Conservation (phyloP, 2,113 vertebrate genomes). For the Dolichotis patagonum region DNA sequence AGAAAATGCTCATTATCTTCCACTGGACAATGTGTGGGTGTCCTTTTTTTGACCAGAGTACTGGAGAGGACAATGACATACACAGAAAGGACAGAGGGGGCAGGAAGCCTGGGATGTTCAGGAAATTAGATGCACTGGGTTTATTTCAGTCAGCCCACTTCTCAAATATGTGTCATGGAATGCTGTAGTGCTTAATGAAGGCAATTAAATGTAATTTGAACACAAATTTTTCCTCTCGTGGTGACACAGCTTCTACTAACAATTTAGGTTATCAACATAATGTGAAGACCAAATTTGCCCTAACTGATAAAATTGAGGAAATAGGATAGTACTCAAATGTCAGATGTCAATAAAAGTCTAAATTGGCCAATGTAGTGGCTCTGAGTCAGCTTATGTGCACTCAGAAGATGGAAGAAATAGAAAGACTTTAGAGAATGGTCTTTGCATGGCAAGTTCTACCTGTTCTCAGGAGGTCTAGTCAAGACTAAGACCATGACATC, state of each 20-base stretch:
- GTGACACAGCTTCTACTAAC: conserved; percentile 72
- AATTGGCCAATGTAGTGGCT: neutral
- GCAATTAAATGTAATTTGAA: conserved; percentile 84
- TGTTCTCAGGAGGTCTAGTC: neutral
- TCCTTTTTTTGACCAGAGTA: neutral
- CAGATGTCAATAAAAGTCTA: conserved; percentile 66
- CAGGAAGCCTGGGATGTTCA: conserved; percentile 38
- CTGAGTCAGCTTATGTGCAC: neutral
- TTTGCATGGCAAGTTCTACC: neutral
- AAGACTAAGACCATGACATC: neutral
- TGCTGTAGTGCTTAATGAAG: conserved; percentile 81
- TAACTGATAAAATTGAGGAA: conserved; percentile 59
- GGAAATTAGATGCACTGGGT: conserved; percentile 60
- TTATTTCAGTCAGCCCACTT: conserved; percentile 74
- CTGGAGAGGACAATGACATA: neutral
- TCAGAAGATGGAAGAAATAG: neutral
- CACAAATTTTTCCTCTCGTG: conserved; percentile 69
- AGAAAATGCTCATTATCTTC: neutral
- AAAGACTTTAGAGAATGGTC: neutral
- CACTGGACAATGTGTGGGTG: neutral
- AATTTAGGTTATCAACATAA: conserved; percentile 66
- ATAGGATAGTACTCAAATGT: conserved; percentile 39
- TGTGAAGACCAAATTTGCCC: conserved; percentile 47
- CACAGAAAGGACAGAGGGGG: neutral
- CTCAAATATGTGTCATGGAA: conserved; percentile 64